phyloP scores from a whole-genome alignment of 1,140 invertebrate species.

The Planococcus citri region DNA sequence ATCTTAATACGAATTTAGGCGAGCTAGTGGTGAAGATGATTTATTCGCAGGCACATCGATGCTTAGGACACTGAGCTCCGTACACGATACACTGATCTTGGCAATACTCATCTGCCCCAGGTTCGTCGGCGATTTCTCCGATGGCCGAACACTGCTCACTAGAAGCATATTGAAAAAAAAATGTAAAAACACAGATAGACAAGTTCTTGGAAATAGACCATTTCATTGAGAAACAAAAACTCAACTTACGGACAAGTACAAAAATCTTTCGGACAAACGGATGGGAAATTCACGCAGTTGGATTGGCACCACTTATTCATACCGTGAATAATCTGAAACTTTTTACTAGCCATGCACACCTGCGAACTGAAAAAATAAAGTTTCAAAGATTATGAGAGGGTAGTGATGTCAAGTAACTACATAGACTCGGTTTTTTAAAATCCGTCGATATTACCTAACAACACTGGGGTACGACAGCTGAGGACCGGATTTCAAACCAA shows the following conservation, averaged over 20 bases:
- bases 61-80: slow-evolving; percentile 49
- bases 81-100: slow-evolving; percentile 68
- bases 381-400: neutral
- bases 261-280: slow-evolving; percentile 59
- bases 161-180: no score
- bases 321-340: slow-evolving; percentile 51
- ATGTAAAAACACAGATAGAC: slow-evolving; percentile 28
- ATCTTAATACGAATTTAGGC: no score
- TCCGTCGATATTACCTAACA: slow-evolving; percentile 54
- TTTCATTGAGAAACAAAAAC: neutral
- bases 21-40: no score
- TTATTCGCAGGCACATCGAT: slow-evolving; percentile 56
- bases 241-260: slow-evolving; percentile 69
- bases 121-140: slow-evolving; percentile 53
- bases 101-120: slow-evolving; percentile 67
- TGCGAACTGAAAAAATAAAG: slow-evolving; percentile 52
- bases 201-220: neutral
- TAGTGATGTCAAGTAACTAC: neutral
- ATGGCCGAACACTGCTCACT: slow-evolving; percentile 65
- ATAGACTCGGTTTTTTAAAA: neutral
- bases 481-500: slow-evolving; percentile 31
- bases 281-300: slow-evolving; percentile 71
- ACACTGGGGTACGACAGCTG: slow-evolving; percentile 54
- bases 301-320: slow-evolving; percentile 68
- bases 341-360: slow-evolving; percentile 50